Evolutionary conservation across 2,888 invertebrate species (phyloP).

Genomic region (Syrista parreyssii): DNA sequence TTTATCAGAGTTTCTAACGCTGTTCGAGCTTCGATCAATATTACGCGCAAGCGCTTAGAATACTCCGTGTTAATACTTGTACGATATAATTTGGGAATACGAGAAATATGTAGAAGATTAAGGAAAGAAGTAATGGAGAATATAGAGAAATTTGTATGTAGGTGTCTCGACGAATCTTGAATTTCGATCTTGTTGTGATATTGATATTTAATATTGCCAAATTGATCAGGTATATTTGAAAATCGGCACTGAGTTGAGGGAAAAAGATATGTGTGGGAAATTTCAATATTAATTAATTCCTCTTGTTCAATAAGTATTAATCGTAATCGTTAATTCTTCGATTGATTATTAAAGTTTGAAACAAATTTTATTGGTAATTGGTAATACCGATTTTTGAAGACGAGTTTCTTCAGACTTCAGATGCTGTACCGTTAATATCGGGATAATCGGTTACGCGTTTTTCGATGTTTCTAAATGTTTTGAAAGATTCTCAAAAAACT

Average conservation of each 20-base stretch:
- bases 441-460: neutral
- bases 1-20: conserved; percentile 9
- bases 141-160: neutral
- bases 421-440: neutral
- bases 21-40: conserved; percentile 30
- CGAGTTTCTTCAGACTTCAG: neutral
- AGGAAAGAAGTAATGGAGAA: neutral
- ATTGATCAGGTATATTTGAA: neutral
- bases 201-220: neutral
- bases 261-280: neutral
- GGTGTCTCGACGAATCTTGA: neutral
- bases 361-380: neutral
- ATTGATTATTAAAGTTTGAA: neutral
- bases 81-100: neutral
- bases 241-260: neutral
- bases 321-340: neutral
- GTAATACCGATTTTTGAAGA: neutral
- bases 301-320: neutral
- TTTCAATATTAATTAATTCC: neutral
- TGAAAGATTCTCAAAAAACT: neutral
- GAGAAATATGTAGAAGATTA: neutral
- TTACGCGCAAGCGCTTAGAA: conserved; percentile 31
- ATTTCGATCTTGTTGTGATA: neutral
- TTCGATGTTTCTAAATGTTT: neutral
- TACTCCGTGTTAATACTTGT: neutral